These are phyloP conservation scores for Melanaphis sacchari DNA, from an alignment of 1,140 invertebrate genomes.

Conservation along the genomic window DNA sequence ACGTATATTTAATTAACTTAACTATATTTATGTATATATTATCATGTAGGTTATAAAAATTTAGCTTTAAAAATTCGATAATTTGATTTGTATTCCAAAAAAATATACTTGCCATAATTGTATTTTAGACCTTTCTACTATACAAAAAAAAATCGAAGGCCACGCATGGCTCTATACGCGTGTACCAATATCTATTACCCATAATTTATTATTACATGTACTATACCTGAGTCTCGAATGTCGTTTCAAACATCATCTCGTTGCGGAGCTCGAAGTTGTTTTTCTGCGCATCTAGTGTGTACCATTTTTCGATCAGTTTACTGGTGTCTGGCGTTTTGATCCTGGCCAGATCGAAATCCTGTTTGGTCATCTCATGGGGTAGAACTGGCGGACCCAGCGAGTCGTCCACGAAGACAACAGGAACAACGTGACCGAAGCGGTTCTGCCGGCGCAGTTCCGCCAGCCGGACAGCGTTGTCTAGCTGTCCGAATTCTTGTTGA, in stretches of 20 bases:
- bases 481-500: constrained; percentile 73
- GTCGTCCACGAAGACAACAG: constrained; percentile 77
- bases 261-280: not conserved
- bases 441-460: constrained; percentile 74
- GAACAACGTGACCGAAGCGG: constrained; percentile 74
- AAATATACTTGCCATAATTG: not conserved
- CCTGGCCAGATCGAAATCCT: constrained; percentile 75
- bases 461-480: constrained; percentile 77
- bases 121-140: not conserved
- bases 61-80: not conserved
- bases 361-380: constrained; percentile 77
- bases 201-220: not conserved
- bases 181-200: not conserved
- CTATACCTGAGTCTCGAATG: constrained; percentile 21
- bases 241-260: constrained; percentile 30
- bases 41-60: not conserved
- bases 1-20: too few relatives aligned
- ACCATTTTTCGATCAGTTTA: constrained; percentile 75
- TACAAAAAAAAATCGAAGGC: too few relatives aligned
- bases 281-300: constrained; percentile 66
- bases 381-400: constrained; percentile 77
- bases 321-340: constrained; percentile 70
- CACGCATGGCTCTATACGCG: not conserved
- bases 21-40: too few relatives aligned
- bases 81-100: not conserved